Percentiles rank a stretch among this genome's conserved stretches.
phyloP scores from a whole-genome alignment of 2,113 vertebrate species.

The Pandion haliaetus region DNA sequence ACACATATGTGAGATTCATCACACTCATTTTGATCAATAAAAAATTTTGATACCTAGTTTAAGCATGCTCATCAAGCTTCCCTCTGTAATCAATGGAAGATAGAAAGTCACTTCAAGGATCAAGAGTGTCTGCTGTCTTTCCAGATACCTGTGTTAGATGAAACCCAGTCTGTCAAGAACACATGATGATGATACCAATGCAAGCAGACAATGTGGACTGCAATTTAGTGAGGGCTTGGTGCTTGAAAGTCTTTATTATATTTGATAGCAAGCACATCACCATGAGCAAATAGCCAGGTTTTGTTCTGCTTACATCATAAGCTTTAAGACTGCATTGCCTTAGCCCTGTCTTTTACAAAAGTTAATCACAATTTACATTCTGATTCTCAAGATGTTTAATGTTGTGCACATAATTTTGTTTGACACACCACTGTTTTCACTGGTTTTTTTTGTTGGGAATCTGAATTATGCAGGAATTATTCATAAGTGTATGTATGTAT shows the following conservation, averaged over 20 bases:
- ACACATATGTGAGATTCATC: background rate
- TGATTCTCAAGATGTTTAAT: background rate
- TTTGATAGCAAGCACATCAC: background rate
- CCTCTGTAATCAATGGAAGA: background rate
- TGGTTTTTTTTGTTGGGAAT: background rate
- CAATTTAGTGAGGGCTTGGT: background rate
- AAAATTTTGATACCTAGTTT: background rate
- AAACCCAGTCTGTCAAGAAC: background rate
- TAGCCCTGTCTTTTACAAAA: background rate
- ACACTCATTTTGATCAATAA: background rate
- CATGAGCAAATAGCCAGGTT: background rate
- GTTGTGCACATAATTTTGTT: background rate
- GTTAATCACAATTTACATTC: background rate
- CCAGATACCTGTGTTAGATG: background rate
- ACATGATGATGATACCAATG: background rate
- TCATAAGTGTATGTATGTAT: background rate
- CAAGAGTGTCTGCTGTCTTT: background rate
- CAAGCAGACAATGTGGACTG: background rate
- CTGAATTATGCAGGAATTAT: background rate
- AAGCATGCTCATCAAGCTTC: background rate
- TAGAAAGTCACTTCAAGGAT: background rate
- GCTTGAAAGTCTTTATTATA: background rate
- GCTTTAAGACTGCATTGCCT: background rate
- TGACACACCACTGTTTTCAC: background rate
- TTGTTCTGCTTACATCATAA: background rate